Evolutionary conservation across 2,113 vertebrate genomes (phyloP).

Genomic region (Sturnus vulgaris): DNA sequence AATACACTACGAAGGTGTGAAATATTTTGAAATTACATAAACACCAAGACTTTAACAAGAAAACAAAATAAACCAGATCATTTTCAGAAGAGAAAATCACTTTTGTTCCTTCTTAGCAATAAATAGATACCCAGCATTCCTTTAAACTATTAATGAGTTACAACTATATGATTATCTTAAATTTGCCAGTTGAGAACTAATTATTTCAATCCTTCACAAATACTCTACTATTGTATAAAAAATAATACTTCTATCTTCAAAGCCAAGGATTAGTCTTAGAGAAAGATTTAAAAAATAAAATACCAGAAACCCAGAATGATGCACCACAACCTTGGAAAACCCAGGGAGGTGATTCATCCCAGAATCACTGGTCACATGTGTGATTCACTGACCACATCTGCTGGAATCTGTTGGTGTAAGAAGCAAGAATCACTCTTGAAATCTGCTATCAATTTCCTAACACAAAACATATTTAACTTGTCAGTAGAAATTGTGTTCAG

Average conservation of each 20-base stretch:
- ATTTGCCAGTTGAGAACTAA: background rate
- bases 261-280: background rate
- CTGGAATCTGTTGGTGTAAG: background rate
- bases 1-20: background rate
- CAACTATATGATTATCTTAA: background rate
- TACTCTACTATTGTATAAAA: background rate
- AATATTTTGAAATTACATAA: background rate
- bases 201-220: background rate
- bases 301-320: background rate
- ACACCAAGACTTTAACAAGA: background rate
- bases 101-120: background rate
- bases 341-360: fast-evolving
- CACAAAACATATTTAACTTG: background rate
- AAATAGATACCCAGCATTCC: background rate
- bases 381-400: background rate
- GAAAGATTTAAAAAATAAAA: background rate
- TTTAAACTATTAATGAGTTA: background rate
- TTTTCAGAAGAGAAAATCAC: background rate
- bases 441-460: background rate
- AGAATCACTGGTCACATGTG: background rate
- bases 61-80: background rate
- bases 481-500: background rate
- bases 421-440: background rate
- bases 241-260: background rate
- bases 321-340: background rate